A percentile compares a stretch with the other conserved stretches of the same genome.
phyloP scores from a whole-genome alignment of 2,888 invertebrate species.

The Hylaea fasciaria region DNA sequence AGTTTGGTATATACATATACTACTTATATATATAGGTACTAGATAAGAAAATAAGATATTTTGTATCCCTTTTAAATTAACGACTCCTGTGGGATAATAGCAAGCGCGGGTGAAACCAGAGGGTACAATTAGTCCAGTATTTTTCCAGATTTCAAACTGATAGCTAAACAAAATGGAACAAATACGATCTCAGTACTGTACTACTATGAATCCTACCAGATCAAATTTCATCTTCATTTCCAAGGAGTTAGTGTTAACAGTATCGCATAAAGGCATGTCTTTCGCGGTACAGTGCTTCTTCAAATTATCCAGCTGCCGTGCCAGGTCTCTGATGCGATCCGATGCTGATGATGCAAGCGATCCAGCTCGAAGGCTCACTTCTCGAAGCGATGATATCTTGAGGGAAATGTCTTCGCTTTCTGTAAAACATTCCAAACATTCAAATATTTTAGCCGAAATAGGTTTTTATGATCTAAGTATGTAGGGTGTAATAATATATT shows the following conservation, averaged over 20 bases:
- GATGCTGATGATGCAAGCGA: slow-evolving; percentile 82
- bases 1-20: too few relatives aligned
- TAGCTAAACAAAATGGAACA: not conserved
- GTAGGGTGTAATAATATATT: too few relatives aligned
- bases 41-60: too few relatives aligned
- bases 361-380: slow-evolving; percentile 83
- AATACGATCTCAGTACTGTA: too few relatives aligned
- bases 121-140: too few relatives aligned
- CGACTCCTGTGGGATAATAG: too few relatives aligned
- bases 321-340: slow-evolving; percentile 85
- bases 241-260: slow-evolving; percentile 89
- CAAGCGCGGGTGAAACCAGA: too few relatives aligned
- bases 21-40: too few relatives aligned
- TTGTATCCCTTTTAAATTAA: too few relatives aligned
- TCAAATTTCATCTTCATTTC: slow-evolving; percentile 87
- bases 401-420: slow-evolving; percentile 85
- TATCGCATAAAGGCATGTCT: slow-evolving; percentile 91
- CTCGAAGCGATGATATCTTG: slow-evolving; percentile 84
- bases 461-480: too few relatives aligned
- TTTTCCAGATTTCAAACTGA: too few relatives aligned
- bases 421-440: slow-evolving; percentile 49
- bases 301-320: slow-evolving; percentile 84
- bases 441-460: too few relatives aligned
- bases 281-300: slow-evolving; percentile 88
- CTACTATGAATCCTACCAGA: slow-evolving; percentile 70